Evolutionary conservation across 2,113 vertebrate genomes (phyloP), one percentile per base, ranked within the genome.

Genomic region (Eubucco bourcierii): DNA sequence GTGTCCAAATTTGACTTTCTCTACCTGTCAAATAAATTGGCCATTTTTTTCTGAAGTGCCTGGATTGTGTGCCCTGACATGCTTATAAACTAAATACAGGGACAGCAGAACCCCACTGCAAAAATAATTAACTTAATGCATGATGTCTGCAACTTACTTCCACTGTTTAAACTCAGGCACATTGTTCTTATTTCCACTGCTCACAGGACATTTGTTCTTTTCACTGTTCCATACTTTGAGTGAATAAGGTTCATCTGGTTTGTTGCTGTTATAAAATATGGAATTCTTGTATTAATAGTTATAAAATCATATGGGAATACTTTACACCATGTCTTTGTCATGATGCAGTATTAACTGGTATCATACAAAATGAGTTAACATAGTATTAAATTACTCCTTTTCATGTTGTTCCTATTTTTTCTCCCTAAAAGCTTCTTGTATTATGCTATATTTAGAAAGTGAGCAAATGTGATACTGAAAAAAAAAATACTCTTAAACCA

Each of bases 371-470:
- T 85, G 96, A 97, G 96, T 97, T 98, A 97, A 98, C 97, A 98
- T 97, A 96, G 94, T 97, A 98, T 97, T 98, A 97, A 97, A 97
- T 98, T 97, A 97, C 96, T 73, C 39, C 47, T 97, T 97, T 97
- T 96, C 94, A 93, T 97, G 96, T 97, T 96, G 96, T 88, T 96
- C 90, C 41, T 31, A 56, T 96, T 94, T 95, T 92, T 95, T 77
- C 79, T 90, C 60, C 95, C 80, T 53, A 91, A 96, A 94, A 84
- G 84, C 81, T 94, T 95, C 84, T 95, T 92, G 85, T 96, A 80
- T 96, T 94, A 61, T 66, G 81, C 59, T 67, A 87, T 96, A 93
- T 95, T 95, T 95, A 93, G 95, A 95, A 96, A 95, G 80, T 93
- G 83, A 76, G 70, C 60, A 90, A 78, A 94, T 41, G 33, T 47